These are phyloP conservation scores for Mormyrus iriodes DNA, from an alignment of 2,113 vertebrate species.

Conservation along the genomic window DNA sequence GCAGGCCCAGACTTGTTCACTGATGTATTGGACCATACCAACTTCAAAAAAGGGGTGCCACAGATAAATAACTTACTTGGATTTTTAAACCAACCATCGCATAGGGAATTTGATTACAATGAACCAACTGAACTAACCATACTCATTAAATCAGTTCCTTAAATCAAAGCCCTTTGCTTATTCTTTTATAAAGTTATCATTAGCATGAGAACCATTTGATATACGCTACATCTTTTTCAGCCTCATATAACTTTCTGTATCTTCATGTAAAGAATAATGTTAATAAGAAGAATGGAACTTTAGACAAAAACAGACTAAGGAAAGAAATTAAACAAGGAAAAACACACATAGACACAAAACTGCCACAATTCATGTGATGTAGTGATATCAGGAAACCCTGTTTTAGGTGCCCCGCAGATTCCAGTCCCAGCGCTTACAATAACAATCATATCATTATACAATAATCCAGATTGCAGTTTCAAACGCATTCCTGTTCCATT, in stretches of 20 bases:
- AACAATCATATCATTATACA: background rate
- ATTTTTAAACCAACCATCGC: background rate
- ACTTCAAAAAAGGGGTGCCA: slow-evolving; percentile 44
- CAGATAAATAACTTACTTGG: background rate
- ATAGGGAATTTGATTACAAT: background rate
- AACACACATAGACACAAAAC: background rate
- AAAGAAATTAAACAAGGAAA: background rate
- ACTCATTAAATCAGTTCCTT: background rate
- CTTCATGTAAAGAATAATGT: background rate
- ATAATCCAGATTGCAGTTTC: background rate
- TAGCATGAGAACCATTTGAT: background rate
- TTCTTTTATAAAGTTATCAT: background rate
- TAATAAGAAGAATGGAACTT: background rate
- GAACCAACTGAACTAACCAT: background rate
- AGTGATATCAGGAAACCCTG: background rate
- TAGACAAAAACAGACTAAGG: background rate
- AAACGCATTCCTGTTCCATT: background rate
- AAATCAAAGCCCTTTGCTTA: background rate
- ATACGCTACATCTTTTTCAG: background rate
- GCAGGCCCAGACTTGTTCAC: slow-evolving; percentile 84
- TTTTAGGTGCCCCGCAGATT: background rate
- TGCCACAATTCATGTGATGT: background rate
- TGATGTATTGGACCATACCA: slow-evolving; percentile 70
- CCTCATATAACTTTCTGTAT: background rate
- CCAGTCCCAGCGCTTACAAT: background rate